Evolutionary conservation across 2,113 vertebrate genomes (phyloP), one percentile per base, ranked within the genome.

Genomic region (Heterotis niloticus): DNA sequence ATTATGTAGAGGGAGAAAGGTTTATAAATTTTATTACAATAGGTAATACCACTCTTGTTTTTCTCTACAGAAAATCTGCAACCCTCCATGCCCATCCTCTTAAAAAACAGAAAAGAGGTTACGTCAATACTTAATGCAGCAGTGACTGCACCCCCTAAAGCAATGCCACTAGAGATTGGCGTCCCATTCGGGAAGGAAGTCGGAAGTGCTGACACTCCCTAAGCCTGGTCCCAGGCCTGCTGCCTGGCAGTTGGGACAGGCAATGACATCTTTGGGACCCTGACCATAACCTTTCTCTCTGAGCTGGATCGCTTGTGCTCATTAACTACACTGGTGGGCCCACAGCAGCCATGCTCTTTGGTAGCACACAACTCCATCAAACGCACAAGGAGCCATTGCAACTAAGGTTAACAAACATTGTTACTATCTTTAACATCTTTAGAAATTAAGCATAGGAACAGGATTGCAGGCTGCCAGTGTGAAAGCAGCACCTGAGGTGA

Each of bases 81-180:
- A 14, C 34, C 59, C 59, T 62, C 2, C 1, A 62, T 14, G 14
- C 59, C 20, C 59, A 62, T 62, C 34, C 34, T 2, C 34, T 44
- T 44, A 44, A 44, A 44, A 44, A 44, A 44, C 34, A 44, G 34
- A 73, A 44, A 23, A 73, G 52, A 73, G 52, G 52, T 51, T 57
- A 57, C 7, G 56, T 73, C 24, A 73, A 73, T 56, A 59, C 70
- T 73, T 73, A 73, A 73, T 56, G 51, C 13, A n/a, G 5, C 51
- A 34, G 51, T 23, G 5, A 57, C 17, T 60, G 54, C n/a, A 23
- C 34, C 70, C 70, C 70, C 70, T 26, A 51, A 14, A 34, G 51
- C 71, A 12, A 7, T 44, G 56, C 23, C 1, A 1, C 5, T 24
- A 62, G 52, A 64, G 5, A 56, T 23, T 20, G 9, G 23, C 16